Base-by-base conservation (phyloP, 1,140 invertebrate genomes). In the Dufourea novaeangliae region DNA sequence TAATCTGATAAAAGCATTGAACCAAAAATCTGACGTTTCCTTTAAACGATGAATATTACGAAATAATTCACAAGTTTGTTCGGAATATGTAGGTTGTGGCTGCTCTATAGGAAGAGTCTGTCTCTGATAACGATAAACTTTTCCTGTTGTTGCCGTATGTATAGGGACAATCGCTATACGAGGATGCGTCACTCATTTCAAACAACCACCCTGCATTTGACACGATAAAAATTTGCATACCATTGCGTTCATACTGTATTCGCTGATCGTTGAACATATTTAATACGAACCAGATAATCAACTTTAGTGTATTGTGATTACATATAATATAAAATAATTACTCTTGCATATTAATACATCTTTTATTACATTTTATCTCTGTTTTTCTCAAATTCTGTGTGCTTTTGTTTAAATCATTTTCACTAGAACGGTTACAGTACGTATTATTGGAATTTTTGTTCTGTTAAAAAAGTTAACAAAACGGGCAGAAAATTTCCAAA, bases 101-200 rank as follows among this genome's bases (percentile, higher is more conserved):
- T 41, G 57, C 61, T 56, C 52, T 29, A 44, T 78, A 73, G 75
- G 75, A 83, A 74, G 80, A 83, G 79, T 73, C 46, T 83, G 74
- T 34, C 22, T 32, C 54, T 68, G 82, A 83, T 83, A 83, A 79
- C 80, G 82, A 83, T 83, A 83, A 82, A 74, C 75, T 66, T 82
- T 83, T 83, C 82, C 82, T 83, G 82, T 82, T 81, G 67, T 82
- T 71, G 61, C 57, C 69, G 50, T 32, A 52, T 68, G 29, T 32
- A 52, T 68, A 25, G 44, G 50, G 79, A 82, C 76, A 74, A 79
- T 82, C 70, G 20, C 67, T 57, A 59, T 39, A 17, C 68, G 80
- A 74, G 66, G 75, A 83, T 64, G 75, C 34, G 56, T 56, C 52
- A 59, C 41, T 46, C 52, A 27, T 61, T 66, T 44, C 34, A 32